phyloP scores from a whole-genome alignment of 2,113 vertebrate genomes.

The Phrynosoma platyrhinos region DNA sequence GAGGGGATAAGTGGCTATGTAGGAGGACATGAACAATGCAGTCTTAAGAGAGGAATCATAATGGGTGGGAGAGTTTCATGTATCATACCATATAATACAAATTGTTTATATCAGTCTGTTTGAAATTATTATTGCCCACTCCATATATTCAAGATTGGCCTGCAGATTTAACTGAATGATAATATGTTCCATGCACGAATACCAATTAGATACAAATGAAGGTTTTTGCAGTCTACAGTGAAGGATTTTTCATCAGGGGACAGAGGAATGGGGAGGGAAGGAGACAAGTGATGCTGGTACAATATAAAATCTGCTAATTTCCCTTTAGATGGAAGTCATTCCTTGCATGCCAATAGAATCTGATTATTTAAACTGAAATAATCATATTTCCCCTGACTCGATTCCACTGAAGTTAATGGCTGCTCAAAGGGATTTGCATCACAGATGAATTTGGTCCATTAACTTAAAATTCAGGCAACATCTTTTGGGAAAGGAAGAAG shows the following conservation, averaged over 20 bases:
- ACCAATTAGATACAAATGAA: slow-evolving; percentile 7
- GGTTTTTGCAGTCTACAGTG: slow-evolving; percentile 5
- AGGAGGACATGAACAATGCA: neutral
- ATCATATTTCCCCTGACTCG: slow-evolving; percentile 32
- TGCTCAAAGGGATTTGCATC: slow-evolving; percentile 35
- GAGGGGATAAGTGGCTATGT: neutral
- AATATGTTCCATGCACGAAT: neutral
- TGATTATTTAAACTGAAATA: slow-evolving; percentile 46
- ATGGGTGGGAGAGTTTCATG: neutral
- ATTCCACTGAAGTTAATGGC: slow-evolving; percentile 4
- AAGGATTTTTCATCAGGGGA: neutral
- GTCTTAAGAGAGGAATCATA: neutral
- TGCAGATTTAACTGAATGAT: slow-evolving; percentile 18
- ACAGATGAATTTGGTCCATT: slow-evolving; percentile 34
- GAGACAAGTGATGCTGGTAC: neutral
- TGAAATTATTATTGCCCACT: neutral
- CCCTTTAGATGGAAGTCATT: neutral
- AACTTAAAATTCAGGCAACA: slow-evolving; percentile 42
- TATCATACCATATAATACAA: neutral
- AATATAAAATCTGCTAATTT: neutral
- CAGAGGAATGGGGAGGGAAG: neutral
- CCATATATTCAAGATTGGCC: neutral
- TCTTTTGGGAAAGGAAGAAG: slow-evolving; percentile 26
- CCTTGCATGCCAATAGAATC: slow-evolving; percentile 37
- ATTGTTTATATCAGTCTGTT: neutral